Base-by-base conservation (phyloP, 2,113 vertebrate species). In the Spea bombifrons region DNA sequence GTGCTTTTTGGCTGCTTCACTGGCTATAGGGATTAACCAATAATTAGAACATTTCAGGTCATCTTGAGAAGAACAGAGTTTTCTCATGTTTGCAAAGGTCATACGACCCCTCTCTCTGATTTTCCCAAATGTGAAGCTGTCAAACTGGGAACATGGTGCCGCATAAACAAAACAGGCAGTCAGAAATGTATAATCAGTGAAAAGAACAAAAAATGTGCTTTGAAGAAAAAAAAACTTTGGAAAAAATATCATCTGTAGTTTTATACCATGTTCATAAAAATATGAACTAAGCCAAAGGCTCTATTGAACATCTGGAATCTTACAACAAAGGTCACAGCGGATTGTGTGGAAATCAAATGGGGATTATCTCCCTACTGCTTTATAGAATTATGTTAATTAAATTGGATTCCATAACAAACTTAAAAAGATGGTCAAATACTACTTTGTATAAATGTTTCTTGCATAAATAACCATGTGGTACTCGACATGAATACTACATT, bases 21-120 rank as follows among this genome's bases (percentile, higher is more conserved):
- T 80, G 83, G 88, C 94, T 90, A 89, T 83, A 89, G 93, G 93
- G 94, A 94, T 90, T 92, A 88, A 89, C 90, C 92, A 91, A 90
- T 97, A 94, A 97, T 97, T 95, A 95, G 91, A 94, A 94, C 93
- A 90, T 90, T 95, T 94, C 64, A 46, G 94, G 93, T 95, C 92
- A 94, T 94, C 89, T 91, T 92, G 87, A 92, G 88, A 90, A 91
- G 87, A 90, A 89, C 86, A 84, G 87, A 89, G 83, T 88, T 90
- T 90, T 87, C 83, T 86, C 0, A 0, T 88, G 83, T 88, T 89
- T 89, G 78, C 81, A 88, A 89, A 90, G 88, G 89, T 88, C 88
- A 85, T 67, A 64, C 71, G 85, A 88, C 86, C 85, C 85, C 52
- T 82, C 83, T 82, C 82, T 89, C 30, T 44, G 83, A 87, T 85